Percentiles rank a stretch among this genome's conserved stretches.
Evolutionary conservation across 2,888 invertebrate genomes (phyloP).

Genomic region (Drosophila kambysellisi): DNA sequence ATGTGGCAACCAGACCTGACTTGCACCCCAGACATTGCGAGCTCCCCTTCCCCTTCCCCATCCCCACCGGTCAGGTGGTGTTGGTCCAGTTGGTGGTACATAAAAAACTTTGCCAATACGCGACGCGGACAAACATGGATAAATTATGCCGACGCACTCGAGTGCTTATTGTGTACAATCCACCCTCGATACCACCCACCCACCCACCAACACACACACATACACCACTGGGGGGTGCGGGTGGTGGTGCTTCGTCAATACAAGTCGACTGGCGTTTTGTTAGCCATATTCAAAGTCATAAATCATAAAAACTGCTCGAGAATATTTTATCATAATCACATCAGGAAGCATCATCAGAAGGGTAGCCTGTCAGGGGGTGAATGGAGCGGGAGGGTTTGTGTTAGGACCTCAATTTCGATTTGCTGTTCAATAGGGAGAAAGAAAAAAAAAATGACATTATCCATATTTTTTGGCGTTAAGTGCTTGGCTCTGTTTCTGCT

Average conservation of each 20-base stretch:
- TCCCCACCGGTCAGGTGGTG: slow-evolving; percentile 37
- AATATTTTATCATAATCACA: slow-evolving; percentile 82
- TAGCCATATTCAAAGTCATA: slow-evolving; percentile 79
- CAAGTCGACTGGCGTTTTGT: slow-evolving; percentile 69
- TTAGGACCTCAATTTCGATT: slow-evolving; percentile 48
- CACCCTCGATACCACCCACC: slow-evolving; percentile 23
- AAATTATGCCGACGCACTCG: slow-evolving; percentile 80
- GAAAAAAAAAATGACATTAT: slow-evolving; percentile 71
- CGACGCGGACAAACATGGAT: slow-evolving; percentile 69
- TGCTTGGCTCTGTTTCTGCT: slow-evolving; percentile 39
- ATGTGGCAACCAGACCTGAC: slow-evolving; percentile 61
- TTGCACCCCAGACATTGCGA: slow-evolving; percentile 17
- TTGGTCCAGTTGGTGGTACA: slow-evolving; percentile 28
- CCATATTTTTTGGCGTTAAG: slow-evolving; percentile 80
- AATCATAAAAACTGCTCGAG: slow-evolving; percentile 80
- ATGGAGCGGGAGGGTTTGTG: background rate
- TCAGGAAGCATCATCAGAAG: slow-evolving; percentile 64
- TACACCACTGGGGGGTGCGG: slow-evolving; percentile 19
- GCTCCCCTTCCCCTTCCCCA: background rate
- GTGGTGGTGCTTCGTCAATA: slow-evolving; percentile 28
- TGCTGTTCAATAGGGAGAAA: slow-evolving; percentile 61
- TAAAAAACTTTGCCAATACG: slow-evolving; percentile 58
- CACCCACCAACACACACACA: background rate
- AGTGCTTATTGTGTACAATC: slow-evolving; percentile 70
- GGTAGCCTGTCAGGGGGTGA: slow-evolving; percentile 9